Percentiles rank a stretch among this genome's conserved stretches.
Evolutionary conservation across 2,113 vertebrate species (phyloP).

Genomic region (Microtus pennsylvanicus): DNA sequence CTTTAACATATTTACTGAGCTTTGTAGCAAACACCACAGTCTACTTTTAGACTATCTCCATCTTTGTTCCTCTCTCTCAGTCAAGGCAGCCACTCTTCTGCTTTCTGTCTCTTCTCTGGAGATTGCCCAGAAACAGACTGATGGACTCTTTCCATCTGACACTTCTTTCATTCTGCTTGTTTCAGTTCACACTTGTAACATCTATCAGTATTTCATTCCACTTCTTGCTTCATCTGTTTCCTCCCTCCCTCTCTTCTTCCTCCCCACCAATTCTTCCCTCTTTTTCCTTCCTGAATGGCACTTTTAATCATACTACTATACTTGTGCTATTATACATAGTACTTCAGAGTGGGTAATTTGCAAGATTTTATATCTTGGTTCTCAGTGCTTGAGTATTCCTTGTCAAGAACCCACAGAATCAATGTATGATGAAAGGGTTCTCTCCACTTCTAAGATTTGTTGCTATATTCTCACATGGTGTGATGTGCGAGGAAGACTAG

Average conservation of each 20-base stretch:
- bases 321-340: no score
- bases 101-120: neutral
- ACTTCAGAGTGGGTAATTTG: neutral
- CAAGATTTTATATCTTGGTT: neutral
- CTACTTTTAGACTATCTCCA: constrained; percentile 24
- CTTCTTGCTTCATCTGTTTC: neutral
- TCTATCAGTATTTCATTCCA: neutral
- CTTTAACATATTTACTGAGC: neutral
- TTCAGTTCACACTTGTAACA: neutral
- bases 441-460: neutral
- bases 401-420: neutral
- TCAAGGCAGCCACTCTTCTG: neutral
- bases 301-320: neutral
- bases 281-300: neutral
- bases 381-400: neutral
- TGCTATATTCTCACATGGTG: neutral
- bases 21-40: neutral
- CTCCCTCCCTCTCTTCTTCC: rapidly evolving
- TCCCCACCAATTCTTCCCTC: neutral
- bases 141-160: neutral
- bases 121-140: neutral
- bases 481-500: no score
- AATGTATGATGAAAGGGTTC: neutral
- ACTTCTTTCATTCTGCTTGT: neutral
- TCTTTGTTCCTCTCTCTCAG: neutral